Evolutionary conservation across 2,888 invertebrate species (phyloP).

Genomic region (Pammene aurita): DNA sequence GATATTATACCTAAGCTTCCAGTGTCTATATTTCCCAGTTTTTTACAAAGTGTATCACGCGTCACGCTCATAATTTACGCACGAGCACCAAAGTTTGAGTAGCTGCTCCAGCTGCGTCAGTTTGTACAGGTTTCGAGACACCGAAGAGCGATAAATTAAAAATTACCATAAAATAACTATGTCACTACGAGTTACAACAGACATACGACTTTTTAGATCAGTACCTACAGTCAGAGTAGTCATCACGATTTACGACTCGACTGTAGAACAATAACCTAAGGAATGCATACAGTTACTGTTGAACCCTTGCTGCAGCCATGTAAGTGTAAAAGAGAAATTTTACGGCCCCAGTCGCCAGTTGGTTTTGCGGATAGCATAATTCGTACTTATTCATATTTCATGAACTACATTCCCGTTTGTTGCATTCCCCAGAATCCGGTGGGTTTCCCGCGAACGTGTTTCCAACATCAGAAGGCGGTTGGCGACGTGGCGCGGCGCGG

Average conservation of each 20-base stretch:
- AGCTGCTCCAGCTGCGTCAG: not conserved
- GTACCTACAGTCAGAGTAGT: not conserved
- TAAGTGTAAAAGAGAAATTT: too few relatives aligned
- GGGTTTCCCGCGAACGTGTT: slow-evolving; percentile 37
- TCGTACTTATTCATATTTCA: too few relatives aligned
- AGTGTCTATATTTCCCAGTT: too few relatives aligned
- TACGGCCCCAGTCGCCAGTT: too few relatives aligned
- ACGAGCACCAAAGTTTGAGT: slow-evolving; percentile 3
- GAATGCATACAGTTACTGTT: not conserved
- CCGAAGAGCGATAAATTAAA: slow-evolving; percentile 5
- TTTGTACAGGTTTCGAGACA: not conserved
- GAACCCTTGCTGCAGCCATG: too few relatives aligned
- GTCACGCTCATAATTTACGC: not conserved
- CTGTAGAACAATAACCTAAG: not conserved
- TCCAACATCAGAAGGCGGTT: slow-evolving; percentile 48
- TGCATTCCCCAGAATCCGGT: slow-evolving; percentile 31
- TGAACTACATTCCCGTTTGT: not conserved
- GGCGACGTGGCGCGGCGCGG: slow-evolving; percentile 65
- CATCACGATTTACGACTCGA: slow-evolving; percentile 18
- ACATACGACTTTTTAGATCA: not conserved
- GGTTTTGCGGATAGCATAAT: too few relatives aligned
- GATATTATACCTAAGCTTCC: too few relatives aligned
- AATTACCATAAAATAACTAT: slow-evolving; percentile 4
- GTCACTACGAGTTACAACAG: not conserved
- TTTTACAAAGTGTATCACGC: not conserved